Evolutionary conservation across 2,113 vertebrate species (phyloP).

Genomic region (Ictalurus furcatus): DNA sequence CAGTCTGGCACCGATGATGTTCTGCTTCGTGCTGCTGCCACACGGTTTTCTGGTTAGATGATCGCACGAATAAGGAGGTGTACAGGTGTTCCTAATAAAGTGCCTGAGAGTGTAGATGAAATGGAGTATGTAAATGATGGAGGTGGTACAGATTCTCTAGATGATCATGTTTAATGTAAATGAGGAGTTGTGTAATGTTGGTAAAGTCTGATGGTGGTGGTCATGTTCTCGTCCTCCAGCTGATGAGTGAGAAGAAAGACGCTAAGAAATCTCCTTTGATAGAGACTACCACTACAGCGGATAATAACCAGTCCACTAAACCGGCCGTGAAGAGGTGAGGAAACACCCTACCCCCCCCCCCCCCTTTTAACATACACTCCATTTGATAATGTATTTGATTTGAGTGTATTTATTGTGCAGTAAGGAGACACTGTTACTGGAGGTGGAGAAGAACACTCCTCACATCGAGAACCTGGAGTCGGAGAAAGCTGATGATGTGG

Average conservation of each 20-base stretch:
- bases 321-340: constrained; percentile 82
- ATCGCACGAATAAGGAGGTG: no score
- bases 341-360: fast-evolving
- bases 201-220: not conserved
- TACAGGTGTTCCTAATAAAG: no score
- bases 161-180: not conserved
- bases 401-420: constrained; percentile 60
- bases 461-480: constrained; percentile 91
- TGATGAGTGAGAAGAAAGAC: constrained; percentile 90
- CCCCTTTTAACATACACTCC: not conserved
- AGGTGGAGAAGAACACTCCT: constrained; percentile 87
- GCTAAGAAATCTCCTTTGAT: constrained; percentile 93
- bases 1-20: no score
- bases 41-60: no score
- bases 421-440: constrained; percentile 92
- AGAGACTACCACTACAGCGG: constrained; percentile 89
- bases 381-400: no score
- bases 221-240: constrained; percentile 69
- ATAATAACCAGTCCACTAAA: constrained; percentile 94
- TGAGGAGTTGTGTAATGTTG: not conserved
- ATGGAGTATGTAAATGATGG: not conserved
- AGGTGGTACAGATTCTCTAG: not conserved
- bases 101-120: no score
- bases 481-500: constrained; percentile 92
- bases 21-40: no score